Base-by-base conservation (phyloP, 2,888 invertebrate species). In the Tetramorium bicarinatum region DNA sequence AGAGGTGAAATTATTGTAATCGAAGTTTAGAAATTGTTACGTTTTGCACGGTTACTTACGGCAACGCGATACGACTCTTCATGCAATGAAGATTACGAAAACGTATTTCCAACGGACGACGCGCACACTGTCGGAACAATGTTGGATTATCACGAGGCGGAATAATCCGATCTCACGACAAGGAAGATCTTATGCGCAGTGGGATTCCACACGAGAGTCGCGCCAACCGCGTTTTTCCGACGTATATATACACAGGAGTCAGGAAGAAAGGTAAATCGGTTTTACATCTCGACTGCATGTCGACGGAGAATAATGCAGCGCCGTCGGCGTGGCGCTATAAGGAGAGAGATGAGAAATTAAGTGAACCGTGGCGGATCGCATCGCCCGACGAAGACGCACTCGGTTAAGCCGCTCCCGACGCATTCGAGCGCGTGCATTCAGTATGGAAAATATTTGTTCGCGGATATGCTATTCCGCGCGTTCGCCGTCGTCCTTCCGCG, bases 361-460 rank as follows among this genome's bases (percentile, higher is more conserved):
- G 88, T 85, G 90, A 90, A 90, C 90, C 90, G 90, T 90, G 84
- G 84, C 75, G 84, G 85, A 90, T 90, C 89, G 90, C 82, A 82
- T 89, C 88, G 85, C 66, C 66, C 87, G 84, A 82, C 52, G 83
- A 83, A 79, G 85, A 88, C 83, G 82, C 82, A 77, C 79, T 67
- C 86, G 88, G 67, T 88, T 89, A 89, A 89, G 84, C 88, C 88
- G 87, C 83, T 88, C 82, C 83, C 76, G 84, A 87, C 77, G 87
- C 90, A 90, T 67, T 67, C 86, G 72, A 81, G 80, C 86, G 89
- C 86, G 87, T 85, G 87, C 87, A 88, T 89, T 83, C 87, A 61
- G 85, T 86, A 89, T 89, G 86, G 88, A 88, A 90, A 90, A 90
- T 90, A 90, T 90, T 90, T 90, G 90, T 88, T 86, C 89, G 79